Base-by-base conservation (phyloP, 2,888 invertebrate genomes). In the Agapostemon virescens region DNA sequence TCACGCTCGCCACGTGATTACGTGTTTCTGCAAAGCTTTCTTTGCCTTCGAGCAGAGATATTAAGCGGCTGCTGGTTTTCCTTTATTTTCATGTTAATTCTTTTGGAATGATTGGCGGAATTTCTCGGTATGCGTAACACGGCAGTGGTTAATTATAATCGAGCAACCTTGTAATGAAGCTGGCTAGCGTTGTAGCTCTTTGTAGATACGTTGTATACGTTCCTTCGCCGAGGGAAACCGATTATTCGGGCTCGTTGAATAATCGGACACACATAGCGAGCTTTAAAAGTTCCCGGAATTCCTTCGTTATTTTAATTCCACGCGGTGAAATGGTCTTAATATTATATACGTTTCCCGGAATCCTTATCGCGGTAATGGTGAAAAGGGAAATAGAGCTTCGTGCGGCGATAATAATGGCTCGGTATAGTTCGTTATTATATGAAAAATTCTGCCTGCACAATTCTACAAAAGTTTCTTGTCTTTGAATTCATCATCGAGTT, bases 1-100 rank as follows among this genome's bases (percentile, higher is more conserved):
- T 73, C 76, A 76, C 55, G 64, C n/a, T 26, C 49, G 17, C n/a
- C 26, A 36, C 66, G 26, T 61, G 72, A 72, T 77, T 68, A 77
- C 68, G 73, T n/a, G 73, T 49, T 68, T 68, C 61, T n/a, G 77
- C 30, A 68, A 73, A 72, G 61, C 49, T 68, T 63, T 63, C 38
- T 67, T 49, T 72, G 42, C 26, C 23, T 49, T 58, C 20, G 33
- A 23, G 67, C 23, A 5, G 45, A 58, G 42, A 58, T 26, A 52
- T 61, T 36, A 67, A 20, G 40, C 23, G 20, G 26, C 20, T 11
- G 23, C n/a, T 9, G 13, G 23, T 64, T 38, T 64, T 38, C 36
- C 36, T 64, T 1, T 42, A 4, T 42, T 63, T 63, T 61, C 36
- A 61, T 63, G 63, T n/a, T 69, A 38, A 66, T 69, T 61, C 26